Evolutionary conservation across 2,797 vertebrate genomes (phyloP).

Genomic region (Vireo griseus): DNA sequence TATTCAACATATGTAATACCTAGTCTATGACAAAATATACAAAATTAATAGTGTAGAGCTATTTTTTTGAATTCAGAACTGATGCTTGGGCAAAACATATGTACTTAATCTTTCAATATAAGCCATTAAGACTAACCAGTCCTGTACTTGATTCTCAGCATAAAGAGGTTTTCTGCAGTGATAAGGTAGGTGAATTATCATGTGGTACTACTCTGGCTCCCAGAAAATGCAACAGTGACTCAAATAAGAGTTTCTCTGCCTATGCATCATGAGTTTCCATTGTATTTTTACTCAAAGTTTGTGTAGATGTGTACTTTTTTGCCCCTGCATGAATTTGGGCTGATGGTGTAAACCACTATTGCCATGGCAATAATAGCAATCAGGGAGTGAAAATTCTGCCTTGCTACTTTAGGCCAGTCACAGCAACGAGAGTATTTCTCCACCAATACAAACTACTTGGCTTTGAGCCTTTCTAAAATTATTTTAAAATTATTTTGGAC

Average conservation of each 20-base stretch:
- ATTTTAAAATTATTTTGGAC: not conserved
- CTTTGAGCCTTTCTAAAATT: not conserved
- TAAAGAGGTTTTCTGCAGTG: conserved; percentile 15
- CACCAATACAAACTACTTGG: not conserved
- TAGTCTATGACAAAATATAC: not conserved
- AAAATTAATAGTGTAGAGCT: not conserved
- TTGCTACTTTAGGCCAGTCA: not conserved
- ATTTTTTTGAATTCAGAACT: conserved; percentile 10
- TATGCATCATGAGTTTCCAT: not conserved
- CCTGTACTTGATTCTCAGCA: not conserved
- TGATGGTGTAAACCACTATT: not conserved
- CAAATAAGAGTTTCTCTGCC: not conserved
- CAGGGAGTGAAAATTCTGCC: not conserved
- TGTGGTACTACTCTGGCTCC: not conserved
- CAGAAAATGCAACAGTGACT: not conserved
- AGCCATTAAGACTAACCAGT: conserved; percentile 26
- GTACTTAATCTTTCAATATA: conserved; percentile 4
- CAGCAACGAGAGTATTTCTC: not conserved
- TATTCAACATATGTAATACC: not conserved
- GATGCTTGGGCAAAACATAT: not conserved
- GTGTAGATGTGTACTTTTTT: not conserved
- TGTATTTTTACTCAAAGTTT: not conserved
- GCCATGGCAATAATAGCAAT: not conserved
- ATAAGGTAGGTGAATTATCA: not conserved
- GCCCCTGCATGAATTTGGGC: not conserved